Conservation (phyloP, 2,888 invertebrate species). For the Aricia artaxerxes region DNA sequence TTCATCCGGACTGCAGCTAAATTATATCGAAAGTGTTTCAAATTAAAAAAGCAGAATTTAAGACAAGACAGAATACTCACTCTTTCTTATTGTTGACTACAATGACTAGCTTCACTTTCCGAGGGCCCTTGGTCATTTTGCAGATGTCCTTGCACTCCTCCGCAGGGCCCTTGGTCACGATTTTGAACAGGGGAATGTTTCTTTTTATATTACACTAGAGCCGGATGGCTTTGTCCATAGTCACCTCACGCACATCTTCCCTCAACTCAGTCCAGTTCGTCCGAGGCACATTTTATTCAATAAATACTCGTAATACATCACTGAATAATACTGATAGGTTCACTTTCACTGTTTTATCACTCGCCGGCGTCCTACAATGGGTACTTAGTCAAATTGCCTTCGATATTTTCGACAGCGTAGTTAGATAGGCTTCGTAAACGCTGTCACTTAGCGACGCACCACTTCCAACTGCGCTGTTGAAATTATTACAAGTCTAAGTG, state of each 20-base stretch:
- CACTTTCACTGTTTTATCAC: constrained; percentile 49
- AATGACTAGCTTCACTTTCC: constrained; percentile 81
- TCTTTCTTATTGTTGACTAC: constrained; percentile 81
- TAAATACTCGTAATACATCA: constrained; percentile 45
- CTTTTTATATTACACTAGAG: constrained; percentile 57
- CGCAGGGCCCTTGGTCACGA: constrained; percentile 74
- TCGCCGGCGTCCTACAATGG: background rate
- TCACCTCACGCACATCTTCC: constrained; percentile 71
- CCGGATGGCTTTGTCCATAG: constrained; percentile 55
- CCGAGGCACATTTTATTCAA: constrained; percentile 52
- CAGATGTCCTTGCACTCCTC: constrained; percentile 70
- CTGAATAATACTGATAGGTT: constrained; percentile 56
- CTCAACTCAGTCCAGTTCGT: constrained; percentile 56
- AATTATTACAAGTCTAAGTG: background rate
- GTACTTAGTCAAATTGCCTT: background rate
- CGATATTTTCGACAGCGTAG: background rate
- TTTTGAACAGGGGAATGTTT: constrained; percentile 78
- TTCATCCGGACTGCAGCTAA: too few relatives aligned
- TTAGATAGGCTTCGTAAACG: background rate
- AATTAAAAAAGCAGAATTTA: too few relatives aligned
- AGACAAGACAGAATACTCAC: constrained; percentile 58
- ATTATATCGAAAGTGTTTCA: too few relatives aligned
- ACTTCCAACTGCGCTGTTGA: background rate
- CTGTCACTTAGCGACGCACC: background rate
- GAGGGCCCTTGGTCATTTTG: constrained; percentile 81